Evolutionary conservation across 2,113 vertebrate genomes (phyloP).

Genomic region (Poeciliopsis retropinna): DNA sequence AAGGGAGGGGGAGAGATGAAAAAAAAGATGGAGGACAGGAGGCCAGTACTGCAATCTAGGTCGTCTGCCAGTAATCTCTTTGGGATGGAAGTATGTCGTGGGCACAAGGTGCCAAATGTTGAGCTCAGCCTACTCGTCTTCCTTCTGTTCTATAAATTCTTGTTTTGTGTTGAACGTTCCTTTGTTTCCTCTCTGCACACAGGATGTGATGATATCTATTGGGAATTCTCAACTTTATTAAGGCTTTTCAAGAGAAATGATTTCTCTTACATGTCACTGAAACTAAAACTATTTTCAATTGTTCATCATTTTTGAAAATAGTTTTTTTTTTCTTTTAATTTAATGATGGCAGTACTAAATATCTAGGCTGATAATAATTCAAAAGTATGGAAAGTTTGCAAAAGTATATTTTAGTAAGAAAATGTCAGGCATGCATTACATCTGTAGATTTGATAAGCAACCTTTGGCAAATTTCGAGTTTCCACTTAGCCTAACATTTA

Average conservation of each 20-base stretch:
- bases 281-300: too few species aligned
- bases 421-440: too few species aligned
- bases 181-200: constrained; percentile 23
- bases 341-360: too few species aligned
- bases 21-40: constrained; percentile 31
- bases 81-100: constrained; percentile 54
- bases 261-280: too few species aligned
- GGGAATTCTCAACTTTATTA: constrained; percentile 14
- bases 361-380: too few species aligned
- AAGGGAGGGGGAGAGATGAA: constrained; percentile 6
- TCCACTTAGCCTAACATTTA: too few species aligned
- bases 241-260: not conserved
- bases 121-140: constrained; percentile 45
- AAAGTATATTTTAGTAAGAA: too few species aligned
- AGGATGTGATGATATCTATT: constrained; percentile 30
- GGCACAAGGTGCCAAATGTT: constrained; percentile 46
- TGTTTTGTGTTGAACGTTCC: constrained; percentile 41
- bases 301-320: too few species aligned
- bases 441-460: too few species aligned
- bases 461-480: too few species aligned
- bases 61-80: constrained; percentile 66
- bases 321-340: too few species aligned
- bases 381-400: too few species aligned
- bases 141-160: constrained; percentile 1
- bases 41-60: constrained; percentile 62